Conservation (phyloP, 2,888 invertebrate genomes). For the Micoletzkya japonica region DNA sequence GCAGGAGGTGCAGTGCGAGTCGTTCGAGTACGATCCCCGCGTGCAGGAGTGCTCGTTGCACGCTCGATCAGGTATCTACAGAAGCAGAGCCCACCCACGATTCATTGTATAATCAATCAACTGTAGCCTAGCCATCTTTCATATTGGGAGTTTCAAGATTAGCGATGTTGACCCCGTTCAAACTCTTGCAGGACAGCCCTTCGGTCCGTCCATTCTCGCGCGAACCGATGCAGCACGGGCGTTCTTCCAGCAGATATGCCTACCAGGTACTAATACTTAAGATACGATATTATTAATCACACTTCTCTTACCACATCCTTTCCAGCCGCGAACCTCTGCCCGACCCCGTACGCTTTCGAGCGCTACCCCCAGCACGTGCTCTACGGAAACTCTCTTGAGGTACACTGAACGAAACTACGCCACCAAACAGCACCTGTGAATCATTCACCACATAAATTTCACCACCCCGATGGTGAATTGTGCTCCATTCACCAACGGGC, state of each 20-base stretch:
- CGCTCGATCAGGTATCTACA: conserved; percentile 19
- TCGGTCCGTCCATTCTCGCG: conserved; percentile 52
- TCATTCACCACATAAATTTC: too few relatives aligned
- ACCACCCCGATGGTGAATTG: too few relatives aligned
- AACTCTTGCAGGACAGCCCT: conserved; percentile 48
- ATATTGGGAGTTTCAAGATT: neutral
- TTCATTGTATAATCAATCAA: neutral
- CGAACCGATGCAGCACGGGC: conserved; percentile 37
- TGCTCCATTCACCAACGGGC: too few relatives aligned
- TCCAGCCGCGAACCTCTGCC: conserved; percentile 47
- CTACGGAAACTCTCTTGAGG: conserved; percentile 55
- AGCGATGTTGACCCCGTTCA: neutral
- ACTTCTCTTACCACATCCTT: neutral
- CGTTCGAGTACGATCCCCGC: conserved; percentile 60
- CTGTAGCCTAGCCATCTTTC: too few relatives aligned
- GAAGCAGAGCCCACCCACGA: neutral
- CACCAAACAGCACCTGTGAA: too few relatives aligned
- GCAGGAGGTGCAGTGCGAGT: conserved; percentile 48
- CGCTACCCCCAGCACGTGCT: conserved; percentile 57
- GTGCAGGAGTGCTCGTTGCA: conserved; percentile 53
- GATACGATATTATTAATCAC: neutral
- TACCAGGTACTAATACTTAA: conserved; percentile 44
- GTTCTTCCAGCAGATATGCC: conserved; percentile 61
- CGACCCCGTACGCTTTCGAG: conserved; percentile 58
- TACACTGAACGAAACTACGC: too few relatives aligned